Percentiles rank a stretch among this genome's conserved stretches.
These are phyloP conservation scores for Pogonocichla stellata DNA, from an alignment of 2,113 vertebrate species.

Conservation along the genomic window DNA sequence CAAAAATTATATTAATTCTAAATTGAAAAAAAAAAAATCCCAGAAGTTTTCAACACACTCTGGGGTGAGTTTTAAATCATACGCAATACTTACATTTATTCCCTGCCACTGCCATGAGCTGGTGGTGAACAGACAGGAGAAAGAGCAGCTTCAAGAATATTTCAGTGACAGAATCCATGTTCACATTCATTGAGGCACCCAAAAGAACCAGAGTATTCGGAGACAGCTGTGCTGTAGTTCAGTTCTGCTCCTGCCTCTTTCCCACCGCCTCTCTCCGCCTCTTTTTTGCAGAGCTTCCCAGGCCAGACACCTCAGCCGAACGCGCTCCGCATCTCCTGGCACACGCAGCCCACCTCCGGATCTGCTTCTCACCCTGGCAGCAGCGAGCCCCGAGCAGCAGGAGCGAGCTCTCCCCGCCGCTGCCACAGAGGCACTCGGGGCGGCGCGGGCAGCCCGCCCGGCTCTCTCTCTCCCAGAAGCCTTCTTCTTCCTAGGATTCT, in stretches of 20 bases:
- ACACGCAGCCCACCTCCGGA: neutral
- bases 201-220: slow-evolving; percentile 32
- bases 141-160: slow-evolving; percentile 67
- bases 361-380: slow-evolving; percentile 18
- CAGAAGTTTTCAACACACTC: slow-evolving; percentile 62
- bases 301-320: slow-evolving; percentile 43
- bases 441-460: no score
- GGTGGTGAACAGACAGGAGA: slow-evolving; percentile 49
- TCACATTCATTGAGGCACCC: slow-evolving; percentile 44
- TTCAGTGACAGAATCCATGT: slow-evolving; percentile 75
- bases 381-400: slow-evolving; percentile 27
- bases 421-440: no score
- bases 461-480: no score
- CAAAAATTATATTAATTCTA: neutral
- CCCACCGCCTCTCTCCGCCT: neutral
- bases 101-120: slow-evolving; percentile 35
- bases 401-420: neutral
- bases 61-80: slow-evolving; percentile 62
- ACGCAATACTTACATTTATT: slow-evolving; percentile 76
- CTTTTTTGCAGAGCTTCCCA: neutral
- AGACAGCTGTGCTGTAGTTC: slow-evolving; percentile 46
- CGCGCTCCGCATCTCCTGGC: slow-evolving; percentile 16
- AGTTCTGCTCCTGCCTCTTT: slow-evolving; percentile 24
- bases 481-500: no score
- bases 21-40: slow-evolving; percentile 20